Evolutionary conservation across 2,797 vertebrate genomes (phyloP).

Genomic region (Falco naumanni): DNA sequence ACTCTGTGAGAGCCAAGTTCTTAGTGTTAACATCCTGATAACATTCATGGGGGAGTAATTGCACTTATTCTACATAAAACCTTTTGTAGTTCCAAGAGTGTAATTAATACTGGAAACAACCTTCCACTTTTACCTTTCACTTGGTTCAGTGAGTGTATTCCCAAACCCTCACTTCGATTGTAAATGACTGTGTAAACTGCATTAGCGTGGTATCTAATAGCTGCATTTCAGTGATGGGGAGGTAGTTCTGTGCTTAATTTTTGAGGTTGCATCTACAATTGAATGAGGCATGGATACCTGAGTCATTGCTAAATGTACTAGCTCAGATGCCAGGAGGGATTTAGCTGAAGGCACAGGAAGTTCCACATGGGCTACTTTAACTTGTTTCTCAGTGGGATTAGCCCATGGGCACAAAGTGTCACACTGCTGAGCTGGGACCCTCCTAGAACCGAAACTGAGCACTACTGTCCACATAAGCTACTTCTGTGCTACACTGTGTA

Average conservation of each 20-base stretch:
- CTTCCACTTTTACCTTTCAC: background rate
- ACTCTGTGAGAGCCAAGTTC: background rate
- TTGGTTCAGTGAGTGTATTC: background rate
- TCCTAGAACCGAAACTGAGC: background rate
- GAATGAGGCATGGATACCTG: background rate
- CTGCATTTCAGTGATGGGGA: background rate
- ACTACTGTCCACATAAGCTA: background rate
- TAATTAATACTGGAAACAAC: background rate
- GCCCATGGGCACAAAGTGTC: background rate
- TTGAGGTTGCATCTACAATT: background rate
- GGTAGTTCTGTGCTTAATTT: background rate
- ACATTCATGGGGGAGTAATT: background rate
- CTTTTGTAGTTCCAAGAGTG: background rate
- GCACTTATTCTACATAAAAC: background rate
- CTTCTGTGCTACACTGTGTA: background rate
- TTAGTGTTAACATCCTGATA: background rate
- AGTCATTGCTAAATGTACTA: background rate
- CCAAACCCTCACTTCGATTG: background rate
- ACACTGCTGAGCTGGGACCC: background rate
- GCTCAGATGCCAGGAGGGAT: background rate
- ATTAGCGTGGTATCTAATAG: background rate
- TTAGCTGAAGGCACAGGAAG: background rate
- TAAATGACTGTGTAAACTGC: background rate
- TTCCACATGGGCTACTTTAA: background rate
- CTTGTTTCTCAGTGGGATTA: background rate